Evolutionary conservation across 1,140 invertebrate species (phyloP).

Genomic region (Listronotus bonariensis): DNA sequence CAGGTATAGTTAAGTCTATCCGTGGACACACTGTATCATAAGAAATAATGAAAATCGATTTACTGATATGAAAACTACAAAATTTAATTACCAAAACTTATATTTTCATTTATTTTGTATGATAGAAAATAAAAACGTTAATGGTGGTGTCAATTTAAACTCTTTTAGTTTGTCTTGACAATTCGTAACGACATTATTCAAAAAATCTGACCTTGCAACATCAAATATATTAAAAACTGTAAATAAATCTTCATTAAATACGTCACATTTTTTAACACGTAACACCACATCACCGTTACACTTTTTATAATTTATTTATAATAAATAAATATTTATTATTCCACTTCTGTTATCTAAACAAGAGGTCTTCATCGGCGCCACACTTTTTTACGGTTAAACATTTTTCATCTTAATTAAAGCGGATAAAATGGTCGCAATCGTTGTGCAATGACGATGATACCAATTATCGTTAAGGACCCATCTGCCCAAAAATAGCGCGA

Average conservation of each 20-base stretch:
- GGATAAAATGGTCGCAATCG: constrained; percentile 14
- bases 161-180: too few species aligned
- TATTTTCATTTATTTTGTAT: too few species aligned
- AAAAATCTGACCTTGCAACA: too few species aligned
- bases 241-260: constrained; percentile 15
- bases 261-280: constrained; percentile 2
- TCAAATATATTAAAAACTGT: neutral
- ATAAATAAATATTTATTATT: constrained; percentile 35
- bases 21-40: too few species aligned
- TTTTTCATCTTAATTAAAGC: constrained; percentile 28
- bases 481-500: constrained; percentile 31
- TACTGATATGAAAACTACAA: too few species aligned
- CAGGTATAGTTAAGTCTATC: too few species aligned
- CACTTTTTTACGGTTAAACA: constrained; percentile 31
- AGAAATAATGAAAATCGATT: too few species aligned
- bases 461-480: constrained; percentile 27
- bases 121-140: too few species aligned
- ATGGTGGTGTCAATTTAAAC: too few species aligned
- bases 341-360: constrained; percentile 32
- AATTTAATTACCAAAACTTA: too few species aligned
- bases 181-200: too few species aligned
- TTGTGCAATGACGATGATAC: constrained; percentile 17
- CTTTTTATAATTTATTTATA: constrained; percentile 24
- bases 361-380: constrained; percentile 26
- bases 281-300: constrained; percentile 19